Percentiles rank a stretch among this genome's conserved stretches.
phyloP scores from a whole-genome alignment of 2,888 invertebrate genomes.

The Trichacis sp. region DNA sequence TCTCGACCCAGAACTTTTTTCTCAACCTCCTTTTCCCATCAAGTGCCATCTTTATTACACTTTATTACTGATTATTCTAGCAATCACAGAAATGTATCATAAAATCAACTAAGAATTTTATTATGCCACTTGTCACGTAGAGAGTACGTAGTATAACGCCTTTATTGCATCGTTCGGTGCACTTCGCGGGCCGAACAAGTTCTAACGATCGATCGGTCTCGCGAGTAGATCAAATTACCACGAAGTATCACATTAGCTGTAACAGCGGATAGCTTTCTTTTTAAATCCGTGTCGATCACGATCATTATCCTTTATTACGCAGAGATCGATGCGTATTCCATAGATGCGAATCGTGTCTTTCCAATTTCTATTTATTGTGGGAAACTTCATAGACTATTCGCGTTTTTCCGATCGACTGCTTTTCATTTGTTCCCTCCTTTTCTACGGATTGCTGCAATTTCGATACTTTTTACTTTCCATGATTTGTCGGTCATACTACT shows the following conservation, averaged over 20 bases:
- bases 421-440: background rate
- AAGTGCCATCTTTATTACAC: conserved; percentile 24
- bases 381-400: background rate
- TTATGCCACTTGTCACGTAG: conserved; percentile 35
- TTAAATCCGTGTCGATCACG: conserved; percentile 17
- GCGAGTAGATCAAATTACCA: conserved; percentile 23
- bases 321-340: conserved; percentile 17
- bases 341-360: conserved; percentile 1
- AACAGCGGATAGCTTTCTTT: conserved; percentile 22
- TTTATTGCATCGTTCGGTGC: conserved; percentile 34
- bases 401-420: background rate
- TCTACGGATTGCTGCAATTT: no score
- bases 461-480: no score
- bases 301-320: conserved; percentile 34
- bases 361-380: background rate
- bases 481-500: no score
- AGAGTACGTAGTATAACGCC: conserved; percentile 21
- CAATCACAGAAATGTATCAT: conserved; percentile 27
- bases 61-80: conserved; percentile 37
- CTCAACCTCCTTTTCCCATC: conserved; percentile 13
- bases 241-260: conserved; percentile 26
- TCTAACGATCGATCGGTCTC: conserved; percentile 30
- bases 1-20: background rate
- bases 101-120: conserved; percentile 30
- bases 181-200: conserved; percentile 22